Evolutionary conservation across 2,113 vertebrate genomes (phyloP), one percentile per base, ranked within the genome.

Genomic region (Fulmarus glacialis): DNA sequence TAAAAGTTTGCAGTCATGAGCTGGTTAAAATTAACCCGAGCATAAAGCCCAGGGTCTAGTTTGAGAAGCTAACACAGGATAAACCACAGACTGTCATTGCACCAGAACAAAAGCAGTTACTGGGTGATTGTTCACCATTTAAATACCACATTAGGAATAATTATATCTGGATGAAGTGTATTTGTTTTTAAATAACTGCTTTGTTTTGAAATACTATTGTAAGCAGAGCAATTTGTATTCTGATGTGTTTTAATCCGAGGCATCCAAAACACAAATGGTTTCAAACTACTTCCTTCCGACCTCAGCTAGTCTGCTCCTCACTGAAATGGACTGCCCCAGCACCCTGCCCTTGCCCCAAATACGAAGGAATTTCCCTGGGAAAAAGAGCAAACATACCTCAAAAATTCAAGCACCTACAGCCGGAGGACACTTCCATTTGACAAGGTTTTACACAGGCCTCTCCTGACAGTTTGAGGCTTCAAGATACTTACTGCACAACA

Each of bases 1-100:
- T 89, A 83, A 50, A 93, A 63, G 14, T 86, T 89, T 90, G 59
- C 40, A 77, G 81, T 79, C 36, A 53, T 42, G 63, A 89, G 58
- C 40, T 88, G 48, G 95, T 95, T 92, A 95, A 96, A 96, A 72
- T 88, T 82, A 95, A 90, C 48, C 34, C 52, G 70, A 93, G 27
- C 67, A 77, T 64, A 70, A 92, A 62, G 38, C 60, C 20, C 21
- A 38, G 40, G 10, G 29, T 86, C 58, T 90, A 68, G 40, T 43
- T 59, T 38, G 74, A 38, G 55, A 87, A 78, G n/a, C 26, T 81
- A 78, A 55, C 18, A 58, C 12, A 3, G 42, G 24, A 30, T 63
- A 83, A 89, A 87, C 24, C 27, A 66, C 68, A 68, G 78, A 50
- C 18, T 90, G 30, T 48, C 40, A 48, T 8, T 60, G 36, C 21